Evolutionary conservation across 2,888 invertebrate species (phyloP).

Genomic region (Torymus auratus): DNA sequence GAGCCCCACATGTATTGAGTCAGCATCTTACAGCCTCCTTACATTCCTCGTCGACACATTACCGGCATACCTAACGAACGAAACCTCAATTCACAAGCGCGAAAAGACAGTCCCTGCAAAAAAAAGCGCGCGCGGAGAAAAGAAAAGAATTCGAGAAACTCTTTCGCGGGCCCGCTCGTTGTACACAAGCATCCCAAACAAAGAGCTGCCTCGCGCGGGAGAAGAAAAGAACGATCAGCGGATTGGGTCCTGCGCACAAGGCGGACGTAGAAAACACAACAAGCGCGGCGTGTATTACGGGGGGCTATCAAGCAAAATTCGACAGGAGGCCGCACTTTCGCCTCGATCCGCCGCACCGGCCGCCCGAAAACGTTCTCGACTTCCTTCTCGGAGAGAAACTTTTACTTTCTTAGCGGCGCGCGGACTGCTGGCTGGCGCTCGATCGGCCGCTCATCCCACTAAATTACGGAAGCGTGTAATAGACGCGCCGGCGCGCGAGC

Average conservation of each 20-base stretch:
- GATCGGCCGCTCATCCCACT: slow-evolving; percentile 38
- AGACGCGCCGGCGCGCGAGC: slow-evolving; percentile 13
- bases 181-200: not conserved
- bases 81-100: too few relatives aligned
- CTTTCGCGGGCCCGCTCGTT: too few relatives aligned
- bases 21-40: not conserved
- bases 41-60: not conserved
- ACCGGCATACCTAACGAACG: too few relatives aligned
- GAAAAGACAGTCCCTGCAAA: too few relatives aligned
- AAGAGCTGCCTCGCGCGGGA: not conserved
- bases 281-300: not conserved
- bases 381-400: slow-evolving; percentile 61
- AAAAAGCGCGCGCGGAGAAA: too few relatives aligned
- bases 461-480: slow-evolving; percentile 54
- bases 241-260: not conserved
- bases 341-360: slow-evolving; percentile 40
- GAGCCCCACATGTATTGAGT: too few relatives aligned
- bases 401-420: slow-evolving; percentile 64
- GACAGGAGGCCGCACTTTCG: slow-evolving; percentile 61
- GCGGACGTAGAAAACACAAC: not conserved
- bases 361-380: slow-evolving; percentile 60
- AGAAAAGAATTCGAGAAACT: too few relatives aligned
- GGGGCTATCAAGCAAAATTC: slow-evolving; percentile 27
- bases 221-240: not conserved
- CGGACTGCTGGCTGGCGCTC: not conserved